Evolutionary conservation across 1,140 invertebrate species (phyloP), one percentile per base, ranked within the genome.

Genomic region (Drosophila sproati): DNA sequence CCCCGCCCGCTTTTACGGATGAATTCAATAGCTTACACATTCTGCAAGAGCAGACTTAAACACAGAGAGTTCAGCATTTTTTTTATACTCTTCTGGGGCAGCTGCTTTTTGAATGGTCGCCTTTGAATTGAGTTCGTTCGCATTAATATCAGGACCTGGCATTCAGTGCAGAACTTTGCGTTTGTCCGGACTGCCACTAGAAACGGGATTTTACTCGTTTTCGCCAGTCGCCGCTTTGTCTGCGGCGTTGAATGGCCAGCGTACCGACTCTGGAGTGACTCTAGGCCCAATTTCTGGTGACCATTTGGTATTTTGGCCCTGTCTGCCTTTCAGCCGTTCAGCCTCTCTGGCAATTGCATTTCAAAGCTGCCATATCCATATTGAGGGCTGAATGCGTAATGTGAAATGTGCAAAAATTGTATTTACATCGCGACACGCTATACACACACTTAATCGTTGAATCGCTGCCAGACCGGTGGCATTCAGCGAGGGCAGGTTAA

Each of bases 391-490:
- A 77, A 82, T 82, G 67, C 66, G 66, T 79, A 79, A 87, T 87
- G 78, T 80, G 75, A 87, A 20, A 87, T 82, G 79, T 82, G 77
- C 77, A 72, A 56, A 87, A 73, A 77, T 77, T 79, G 68, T 73
- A 87, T 79, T 82, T 73, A 81, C 76, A 80, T 39, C 37, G 47
- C 68, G 41, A 75, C 82, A 73, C 72, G 57, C 69, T 64, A 41
- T 50, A 55, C 32, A 43, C 10, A n/a, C 20, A 20, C 20, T 20
- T 20, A 20, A 20, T 20, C 20, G 20, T 20, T 20, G 20, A 20
- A 20, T 20, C 20, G 20, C 20, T 20, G 20, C 20, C 20, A 20
- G 20, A 20, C 20, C 20, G 20, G 20, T 20, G 20, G 20, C 20
- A 20, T 20, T 20, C 20, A 20, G 20, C 20, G 10, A 41, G 39